Evolutionary conservation across 2,888 invertebrate genomes (phyloP), one percentile per base, ranked within the genome.

Genomic region (Drosophila mulleri): DNA sequence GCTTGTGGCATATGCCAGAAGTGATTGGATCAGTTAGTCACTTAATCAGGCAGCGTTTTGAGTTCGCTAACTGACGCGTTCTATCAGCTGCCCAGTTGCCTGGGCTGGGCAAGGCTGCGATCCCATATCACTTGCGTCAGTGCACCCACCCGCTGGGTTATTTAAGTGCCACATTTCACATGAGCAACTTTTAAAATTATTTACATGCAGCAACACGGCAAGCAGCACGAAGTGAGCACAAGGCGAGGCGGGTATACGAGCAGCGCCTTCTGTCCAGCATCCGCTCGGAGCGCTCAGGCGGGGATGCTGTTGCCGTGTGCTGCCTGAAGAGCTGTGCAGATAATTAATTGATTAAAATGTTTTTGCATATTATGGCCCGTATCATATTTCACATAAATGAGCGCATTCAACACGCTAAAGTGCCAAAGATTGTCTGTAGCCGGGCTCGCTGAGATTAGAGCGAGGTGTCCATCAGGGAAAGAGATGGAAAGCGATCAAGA

Each of bases 281-380:
- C 47, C 48, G 62, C 67, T 67, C 44, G 20, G n/a, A 52, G 23
- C 61, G 47, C 63, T 53, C 29, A 9, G 23, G 41, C 12, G 37
- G 42, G 47, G 58, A 67, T 58, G 56, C 66, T 75, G 56, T 61
- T 20, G 72, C 56, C 41, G 47, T 53, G 64, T 53, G 54, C 32
- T 61, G 70, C 63, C 71, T 41, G 61, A 71, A 80, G 67, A 80
- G 76, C 67, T 66, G 72, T 67, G 80, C 78, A 82, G 88, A 89
- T 90, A 90, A 90, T 91, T 91, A 91, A 91, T 91, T 91, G 91
- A 91, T 91, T 91, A 91, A 91, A 91, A 91, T 89, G 89, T 87
- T 88, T 86, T 83, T 88, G 89, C 83, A 88, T 86, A 85, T 86
- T 86, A 88, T 89, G 83, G 83, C 81, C 78, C 76, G 83, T 89